Evolutionary conservation across 92 coral and sea anemone genomes (phyloP), one percentile per base, ranked within the genome.

Genomic region (Epizoanthus scotinus): DNA sequence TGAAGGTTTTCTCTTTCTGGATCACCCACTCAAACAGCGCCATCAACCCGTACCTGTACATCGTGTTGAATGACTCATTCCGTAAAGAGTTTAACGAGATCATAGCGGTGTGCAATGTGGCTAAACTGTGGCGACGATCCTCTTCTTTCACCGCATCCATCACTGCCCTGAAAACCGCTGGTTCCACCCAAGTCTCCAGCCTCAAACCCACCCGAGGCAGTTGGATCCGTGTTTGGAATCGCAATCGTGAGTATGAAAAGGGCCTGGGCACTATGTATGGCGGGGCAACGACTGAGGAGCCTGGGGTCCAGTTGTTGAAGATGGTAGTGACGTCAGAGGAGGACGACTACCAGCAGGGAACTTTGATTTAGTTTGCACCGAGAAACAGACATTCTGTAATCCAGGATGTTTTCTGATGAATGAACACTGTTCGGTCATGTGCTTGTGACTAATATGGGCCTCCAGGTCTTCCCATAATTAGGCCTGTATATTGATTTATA

Each of bases 21-120:
- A 3, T 85, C 28, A 75, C 79, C 8, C 88, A 85, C 50, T 71
- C 79, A 5, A 78, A 85, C 64, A 85, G 88, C 47, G 84, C 84
- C 14, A 70, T 85, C 29, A 85, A 85, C 25, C 88, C 88, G 0
- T 85, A 55, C 60, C 74, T 85, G 3, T 85, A 79, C 42, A 79
- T 85, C n/a, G 71, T 85, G 59, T 42, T 85, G 24, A 85, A 79
- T 63, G 25, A 38, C 28, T 56, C 44, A 1, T 85, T 85, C 68
- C 85, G 88, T 53, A 60, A 60, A 42, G 85, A 70, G 19, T 73
- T 85, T 24, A 75, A 75, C 18, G 81, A 75, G 12, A 59, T 75
- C 53, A 9, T 75, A 34, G 63, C 67, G 21, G 40, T 54, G 20
- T 75, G 81, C 8, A 59, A 25, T 5, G 66, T 75, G 38, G 27